A percentile compares a stretch with the other conserved stretches of the same genome.
These are phyloP conservation scores for Epirrhoe alternata DNA, from an alignment of 2,888 invertebrate genomes.

Conservation along the genomic window DNA sequence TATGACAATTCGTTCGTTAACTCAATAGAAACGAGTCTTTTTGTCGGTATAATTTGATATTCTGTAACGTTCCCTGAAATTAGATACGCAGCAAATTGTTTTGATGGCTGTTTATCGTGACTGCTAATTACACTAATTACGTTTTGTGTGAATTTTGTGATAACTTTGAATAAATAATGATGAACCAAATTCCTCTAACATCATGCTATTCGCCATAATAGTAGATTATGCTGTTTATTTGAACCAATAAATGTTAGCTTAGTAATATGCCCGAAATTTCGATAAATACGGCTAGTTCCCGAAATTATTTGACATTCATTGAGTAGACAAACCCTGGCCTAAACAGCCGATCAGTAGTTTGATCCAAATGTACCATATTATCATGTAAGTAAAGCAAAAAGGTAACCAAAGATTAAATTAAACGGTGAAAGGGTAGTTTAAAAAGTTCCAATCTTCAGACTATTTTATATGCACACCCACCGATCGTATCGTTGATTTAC, in stretches of 20 bases:
- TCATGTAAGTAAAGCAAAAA: no score
- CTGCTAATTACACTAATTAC: slow-evolving; percentile 9
- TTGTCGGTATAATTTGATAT: slow-evolving; percentile 33
- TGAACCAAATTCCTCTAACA: no score
- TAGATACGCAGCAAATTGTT: slow-evolving; percentile 15
- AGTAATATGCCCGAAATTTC: no score
- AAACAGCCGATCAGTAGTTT: no score
- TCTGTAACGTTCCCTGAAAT: slow-evolving; percentile 24
- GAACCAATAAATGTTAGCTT: no score
- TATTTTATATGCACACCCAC: background rate
- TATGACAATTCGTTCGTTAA: slow-evolving; percentile 41
- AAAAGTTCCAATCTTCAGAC: background rate
- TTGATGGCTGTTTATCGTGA: slow-evolving; percentile 9
- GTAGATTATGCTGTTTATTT: no score
- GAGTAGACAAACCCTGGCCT: no score
- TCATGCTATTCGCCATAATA: no score
- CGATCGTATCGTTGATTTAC: slow-evolving; percentile 3
- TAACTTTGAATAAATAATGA: background rate
- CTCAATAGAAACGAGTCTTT: slow-evolving; percentile 44
- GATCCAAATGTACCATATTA: no score
- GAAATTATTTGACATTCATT: no score
- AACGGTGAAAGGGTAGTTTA: background rate
- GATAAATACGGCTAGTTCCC: no score
- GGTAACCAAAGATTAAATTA: no score
- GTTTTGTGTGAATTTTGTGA: slow-evolving; percentile 1